A percentile compares a stretch with the other conserved stretches of the same genome.
phyloP scores from a whole-genome alignment of 2,888 invertebrate species.

The Venusia cambrica region DNA sequence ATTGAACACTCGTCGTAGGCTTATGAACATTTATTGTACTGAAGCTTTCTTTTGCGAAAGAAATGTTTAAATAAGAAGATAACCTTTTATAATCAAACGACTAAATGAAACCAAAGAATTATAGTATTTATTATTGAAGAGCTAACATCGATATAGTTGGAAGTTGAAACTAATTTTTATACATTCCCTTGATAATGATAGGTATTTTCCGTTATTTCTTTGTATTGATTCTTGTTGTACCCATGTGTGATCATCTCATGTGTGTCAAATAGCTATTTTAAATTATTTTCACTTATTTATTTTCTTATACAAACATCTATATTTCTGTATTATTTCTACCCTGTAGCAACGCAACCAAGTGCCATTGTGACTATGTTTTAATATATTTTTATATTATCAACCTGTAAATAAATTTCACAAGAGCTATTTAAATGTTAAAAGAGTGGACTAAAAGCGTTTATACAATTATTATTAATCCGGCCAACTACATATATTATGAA shows the following conservation, averaged over 20 bases:
- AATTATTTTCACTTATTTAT: slow-evolving; percentile 43
- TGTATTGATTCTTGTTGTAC: slow-evolving; percentile 24
- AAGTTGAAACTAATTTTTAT: slow-evolving; percentile 71
- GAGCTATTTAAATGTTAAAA: slow-evolving; percentile 52
- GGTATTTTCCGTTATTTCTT: slow-evolving; percentile 27
- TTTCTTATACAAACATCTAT: slow-evolving; percentile 33
- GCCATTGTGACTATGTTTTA: slow-evolving; percentile 74
- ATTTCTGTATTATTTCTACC: slow-evolving; percentile 43
- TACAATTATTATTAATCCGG: slow-evolving; percentile 61
- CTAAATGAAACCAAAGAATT: slow-evolving; percentile 78
- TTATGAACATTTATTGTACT: slow-evolving; percentile 35
- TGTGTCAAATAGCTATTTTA: slow-evolving; percentile 44
- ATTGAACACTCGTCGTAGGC: slow-evolving; percentile 36
- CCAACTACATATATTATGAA: slow-evolving; percentile 43
- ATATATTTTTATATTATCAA: slow-evolving; percentile 67
- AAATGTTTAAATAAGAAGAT: slow-evolving; percentile 36
- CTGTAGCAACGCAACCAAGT: slow-evolving; percentile 73
- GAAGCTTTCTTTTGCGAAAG: slow-evolving; percentile 37
- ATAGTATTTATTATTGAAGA: slow-evolving; percentile 76
- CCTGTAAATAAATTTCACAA: slow-evolving; percentile 67
- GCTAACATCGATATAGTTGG: slow-evolving; percentile 66
- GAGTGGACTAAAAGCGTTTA: slow-evolving; percentile 54
- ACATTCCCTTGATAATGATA: slow-evolving; percentile 54
- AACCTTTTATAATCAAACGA: slow-evolving; percentile 64
- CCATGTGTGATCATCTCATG: slow-evolving; percentile 41